Base-by-base conservation (phyloP, 2,797 vertebrate genomes). In the Enteromius thamalakanensis region DNA sequence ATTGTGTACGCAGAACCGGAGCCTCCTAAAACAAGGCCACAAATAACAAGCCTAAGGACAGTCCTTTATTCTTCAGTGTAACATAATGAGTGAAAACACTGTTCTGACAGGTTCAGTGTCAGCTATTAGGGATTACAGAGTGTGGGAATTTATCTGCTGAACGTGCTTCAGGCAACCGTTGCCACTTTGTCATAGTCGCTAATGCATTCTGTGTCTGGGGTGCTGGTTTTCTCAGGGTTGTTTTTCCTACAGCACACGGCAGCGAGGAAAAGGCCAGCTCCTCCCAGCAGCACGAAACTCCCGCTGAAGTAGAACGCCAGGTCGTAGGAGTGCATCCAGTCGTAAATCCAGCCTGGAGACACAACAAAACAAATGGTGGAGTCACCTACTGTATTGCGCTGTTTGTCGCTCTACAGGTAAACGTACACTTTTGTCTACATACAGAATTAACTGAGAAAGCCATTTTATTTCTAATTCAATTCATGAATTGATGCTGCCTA, bases 301-400 rank as follows among this genome's bases (percentile, higher is more conserved):
- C 96, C 96, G 81, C 96, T 96, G 89, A 96, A 96, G 88, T 94
- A 96, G 91, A 97, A 97, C 0, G 96, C 96, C 8, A 93, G 88
- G 82, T 96, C 88, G 1, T 96, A 97, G n/a, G 95, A 95, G 87
- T 94, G 92, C 0, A 96, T 95, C 94, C 94, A 95, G 92, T 97
- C 96, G 0, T 95, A 96, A 93, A 96, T 95, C 94, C 95, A 97
- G 65, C 96, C 96, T 97, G 90, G 3, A 85, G 85, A 86, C n/a
- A 72, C 34, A 60, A 77, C 49, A 47, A 4, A 51, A 51, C 49
- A 40, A 51, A 17, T 2, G 40, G 10, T 17, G 32, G 37, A 47
- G 32, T 76, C 23, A 76, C 21, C 37, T 40, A 15, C 12, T 58
- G 12, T 10, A 40, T n/a, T 21, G 55, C 23, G n/a, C 26, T 7